phyloP scores from a whole-genome alignment of 30 jellyfish, hydroid and myxozoan genomes.

The Aurelia aurita region DNA sequence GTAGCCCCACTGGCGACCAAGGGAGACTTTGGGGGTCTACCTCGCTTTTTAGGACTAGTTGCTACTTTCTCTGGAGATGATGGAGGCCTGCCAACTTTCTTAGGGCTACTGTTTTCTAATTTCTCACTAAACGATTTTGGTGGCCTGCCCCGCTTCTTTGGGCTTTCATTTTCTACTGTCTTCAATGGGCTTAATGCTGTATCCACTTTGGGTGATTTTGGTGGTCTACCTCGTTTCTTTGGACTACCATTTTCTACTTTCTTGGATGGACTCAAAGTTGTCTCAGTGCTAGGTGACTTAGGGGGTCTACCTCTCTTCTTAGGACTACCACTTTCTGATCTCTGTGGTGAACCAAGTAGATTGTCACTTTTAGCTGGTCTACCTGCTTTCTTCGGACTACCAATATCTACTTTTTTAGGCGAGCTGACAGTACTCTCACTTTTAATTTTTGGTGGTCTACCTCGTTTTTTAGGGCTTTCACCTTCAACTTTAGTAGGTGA shows the following conservation, averaged over 20 bases:
- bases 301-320: constrained; percentile 11
- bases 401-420: neutral
- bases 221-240: constrained; percentile 57
- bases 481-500: neutral
- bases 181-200: neutral
- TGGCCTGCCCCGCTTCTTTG: neutral
- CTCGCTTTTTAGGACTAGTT: constrained; percentile 11
- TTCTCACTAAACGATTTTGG: neutral
- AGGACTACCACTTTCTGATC: neutral
- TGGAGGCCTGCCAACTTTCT: neutral
- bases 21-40: constrained; percentile 27
- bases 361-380: constrained; percentile 5
- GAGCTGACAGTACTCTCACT: neutral
- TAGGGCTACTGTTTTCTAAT: neutral
- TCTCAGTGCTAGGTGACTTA: neutral
- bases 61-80: neutral
- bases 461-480: constrained; percentile 25
- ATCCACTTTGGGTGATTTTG: neutral
- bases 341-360: no score
- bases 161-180: neutral
- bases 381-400: constrained; percentile 27
- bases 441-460: constrained; percentile 24
- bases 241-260: neutral
- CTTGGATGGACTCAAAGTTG: neutral
- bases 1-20: neutral